phyloP scores from a whole-genome alignment of 2,113 vertebrate genomes.

The Mobula hypostoma region DNA sequence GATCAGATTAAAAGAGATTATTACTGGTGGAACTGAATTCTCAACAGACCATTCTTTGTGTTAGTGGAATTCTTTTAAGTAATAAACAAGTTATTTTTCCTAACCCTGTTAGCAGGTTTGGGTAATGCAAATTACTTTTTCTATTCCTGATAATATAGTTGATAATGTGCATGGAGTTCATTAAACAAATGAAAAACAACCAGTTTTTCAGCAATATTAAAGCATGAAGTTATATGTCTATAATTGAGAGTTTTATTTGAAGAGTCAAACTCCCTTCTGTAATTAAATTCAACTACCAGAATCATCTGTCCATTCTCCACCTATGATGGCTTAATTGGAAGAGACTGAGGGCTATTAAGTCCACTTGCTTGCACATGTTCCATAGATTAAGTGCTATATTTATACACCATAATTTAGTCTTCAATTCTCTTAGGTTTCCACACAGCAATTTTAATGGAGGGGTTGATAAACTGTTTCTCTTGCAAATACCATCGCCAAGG shows the following conservation, averaged over 20 bases:
- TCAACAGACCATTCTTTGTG: background rate
- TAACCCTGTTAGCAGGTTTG: background rate
- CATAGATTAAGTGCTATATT: background rate
- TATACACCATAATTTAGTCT: background rate
- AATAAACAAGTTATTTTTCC: background rate
- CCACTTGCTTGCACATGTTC: background rate
- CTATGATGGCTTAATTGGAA: background rate
- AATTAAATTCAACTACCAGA: background rate
- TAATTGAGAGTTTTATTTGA: background rate
- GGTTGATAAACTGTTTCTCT: too few relatives aligned
- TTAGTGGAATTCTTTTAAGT: background rate
- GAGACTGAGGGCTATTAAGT: background rate
- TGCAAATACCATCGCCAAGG: background rate
- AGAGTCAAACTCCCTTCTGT: background rate
- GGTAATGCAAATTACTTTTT: background rate
- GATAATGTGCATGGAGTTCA: background rate
- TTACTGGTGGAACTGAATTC: background rate
- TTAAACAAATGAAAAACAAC: background rate
- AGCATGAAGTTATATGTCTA: background rate
- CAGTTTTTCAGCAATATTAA: background rate
- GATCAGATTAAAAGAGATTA: background rate
- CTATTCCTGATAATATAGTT: background rate
- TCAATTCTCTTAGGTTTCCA: background rate
- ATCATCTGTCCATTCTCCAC: background rate
- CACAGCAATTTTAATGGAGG: background rate